Percentiles rank a stretch among this genome's conserved stretches.
phyloP scores from a whole-genome alignment of 2,888 invertebrate genomes.

The Chloroclysta siterata region DNA sequence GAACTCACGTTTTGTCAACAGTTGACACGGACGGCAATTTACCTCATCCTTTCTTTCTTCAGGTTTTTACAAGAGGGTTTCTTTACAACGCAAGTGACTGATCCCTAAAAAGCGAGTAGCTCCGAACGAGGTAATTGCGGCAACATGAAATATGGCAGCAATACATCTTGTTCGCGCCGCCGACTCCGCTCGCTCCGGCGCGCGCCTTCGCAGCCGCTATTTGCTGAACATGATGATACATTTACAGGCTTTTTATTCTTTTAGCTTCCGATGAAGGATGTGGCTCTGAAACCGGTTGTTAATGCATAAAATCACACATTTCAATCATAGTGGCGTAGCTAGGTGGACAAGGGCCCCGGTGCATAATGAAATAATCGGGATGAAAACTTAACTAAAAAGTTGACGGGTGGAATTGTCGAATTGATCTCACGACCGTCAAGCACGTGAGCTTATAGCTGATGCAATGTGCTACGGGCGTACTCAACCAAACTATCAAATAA shows the following conservation, averaged over 20 bases:
- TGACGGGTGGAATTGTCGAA: too few species aligned
- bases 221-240: constrained; percentile 18
- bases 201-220: constrained; percentile 10
- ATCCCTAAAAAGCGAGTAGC: constrained; percentile 33
- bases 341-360: too few species aligned
- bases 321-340: too few species aligned
- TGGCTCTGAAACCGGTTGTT: background rate
- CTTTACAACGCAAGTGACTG: background rate
- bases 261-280: background rate
- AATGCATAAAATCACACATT: background rate
- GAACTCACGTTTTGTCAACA: too few species aligned
- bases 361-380: too few species aligned
- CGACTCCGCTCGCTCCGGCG: constrained; percentile 31
- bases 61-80: background rate
- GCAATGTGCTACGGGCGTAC: too few species aligned
- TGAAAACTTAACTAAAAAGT: too few species aligned
- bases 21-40: too few species aligned
- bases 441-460: too few species aligned
- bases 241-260: constrained; percentile 2
- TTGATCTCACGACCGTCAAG: too few species aligned
- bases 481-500: too few species aligned
- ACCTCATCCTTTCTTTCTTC: too few species aligned
- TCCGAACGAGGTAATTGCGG: constrained; percentile 53
- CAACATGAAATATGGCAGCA: constrained; percentile 52
- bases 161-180: constrained; percentile 50